Base-by-base conservation (phyloP, 2,888 invertebrate species). In the Phymatocera aterrima region DNA sequence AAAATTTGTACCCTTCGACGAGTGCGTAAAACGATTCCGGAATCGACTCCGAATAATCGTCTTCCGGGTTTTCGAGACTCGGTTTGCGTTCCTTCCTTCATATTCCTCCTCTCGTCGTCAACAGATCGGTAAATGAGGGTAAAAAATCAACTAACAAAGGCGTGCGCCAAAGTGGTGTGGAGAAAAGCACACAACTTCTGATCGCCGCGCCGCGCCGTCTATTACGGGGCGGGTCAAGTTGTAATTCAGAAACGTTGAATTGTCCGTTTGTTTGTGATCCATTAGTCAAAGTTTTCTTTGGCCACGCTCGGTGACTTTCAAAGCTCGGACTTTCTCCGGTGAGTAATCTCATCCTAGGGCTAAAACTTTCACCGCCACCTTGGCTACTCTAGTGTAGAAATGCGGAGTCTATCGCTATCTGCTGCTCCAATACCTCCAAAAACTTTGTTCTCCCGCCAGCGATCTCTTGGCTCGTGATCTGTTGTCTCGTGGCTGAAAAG, bases 191-290 rank as follows among this genome's bases (percentile, higher is more conserved):
- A n/a, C 18, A 37, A 72, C 37, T 37, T 64, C 37, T 64, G 61
- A 64, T 64, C 37, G 18, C 37, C 61, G 37, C n/a, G 1, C n/a
- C n/a, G n/a, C n/a, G n/a, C n/a, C n/a, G n/a, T n/a, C n/a, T n/a
- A 64, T 3, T 64, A 18, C 12, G 2, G 37, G 37, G 61, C 6
- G 10, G 77, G 80, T 80, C 81, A 82, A 79, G 80, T 81, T 81
- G 83, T 82, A n/a, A n/a, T n/a, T n/a, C n/a, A n/a, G n/a, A n/a
- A n/a, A 79, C 79, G 81, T 81, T 83, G 82, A 85, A 85, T 85
- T 84, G 83, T 83, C 79, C 80, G 82, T 82, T 84, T 83, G 83
- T 85, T 83, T 82, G 82, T 79, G 70, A 82, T 81, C 83, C 83
- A 83, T 83, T 83, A 83, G 83, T 84, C 81, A 81, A 81, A 80